A percentile compares a stretch with the other conserved stretches of the same genome.
Evolutionary conservation across 1,140 invertebrate genomes (phyloP).

Genomic region (Nixonia krombeini): DNA sequence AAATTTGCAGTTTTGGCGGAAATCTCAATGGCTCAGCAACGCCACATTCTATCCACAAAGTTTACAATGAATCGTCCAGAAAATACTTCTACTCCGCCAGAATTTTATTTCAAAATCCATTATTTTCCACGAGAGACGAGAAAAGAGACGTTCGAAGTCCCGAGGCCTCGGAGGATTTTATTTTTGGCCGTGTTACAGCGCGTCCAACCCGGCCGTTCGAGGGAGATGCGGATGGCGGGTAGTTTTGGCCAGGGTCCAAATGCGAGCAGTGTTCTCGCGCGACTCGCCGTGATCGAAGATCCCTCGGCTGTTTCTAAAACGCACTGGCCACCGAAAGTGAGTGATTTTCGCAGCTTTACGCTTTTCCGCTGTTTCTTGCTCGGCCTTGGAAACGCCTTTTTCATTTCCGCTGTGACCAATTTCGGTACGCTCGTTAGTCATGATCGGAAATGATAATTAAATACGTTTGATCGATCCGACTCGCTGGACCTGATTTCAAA

Average conservation of each 20-base stretch:
- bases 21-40: too few relatives aligned
- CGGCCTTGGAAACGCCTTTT: neutral
- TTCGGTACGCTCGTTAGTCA: neutral
- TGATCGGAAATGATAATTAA: too few relatives aligned
- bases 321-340: slow-evolving; percentile 6
- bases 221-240: slow-evolving; percentile 32
- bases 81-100: too few relatives aligned
- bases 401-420: neutral
- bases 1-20: too few relatives aligned
- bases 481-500: too few relatives aligned
- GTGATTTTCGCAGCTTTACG: neutral
- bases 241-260: slow-evolving; percentile 46
- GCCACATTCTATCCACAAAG: too few relatives aligned
- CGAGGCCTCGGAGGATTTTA: slow-evolving; percentile 34
- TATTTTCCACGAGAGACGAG: too few relatives aligned
- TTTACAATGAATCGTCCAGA: too few relatives aligned
- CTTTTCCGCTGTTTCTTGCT: neutral
- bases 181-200: slow-evolving; percentile 37
- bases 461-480: too few relatives aligned
- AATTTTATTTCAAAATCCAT: too few relatives aligned
- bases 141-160: too few relatives aligned
- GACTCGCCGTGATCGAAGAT: slow-evolving; percentile 13
- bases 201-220: slow-evolving; percentile 24
- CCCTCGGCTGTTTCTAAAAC: neutral
- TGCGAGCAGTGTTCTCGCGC: slow-evolving; percentile 28